Percentiles rank a stretch among this genome's conserved stretches.
Conservation (phyloP, 2,888 invertebrate species). For the Hedychridium roseum region DNA sequence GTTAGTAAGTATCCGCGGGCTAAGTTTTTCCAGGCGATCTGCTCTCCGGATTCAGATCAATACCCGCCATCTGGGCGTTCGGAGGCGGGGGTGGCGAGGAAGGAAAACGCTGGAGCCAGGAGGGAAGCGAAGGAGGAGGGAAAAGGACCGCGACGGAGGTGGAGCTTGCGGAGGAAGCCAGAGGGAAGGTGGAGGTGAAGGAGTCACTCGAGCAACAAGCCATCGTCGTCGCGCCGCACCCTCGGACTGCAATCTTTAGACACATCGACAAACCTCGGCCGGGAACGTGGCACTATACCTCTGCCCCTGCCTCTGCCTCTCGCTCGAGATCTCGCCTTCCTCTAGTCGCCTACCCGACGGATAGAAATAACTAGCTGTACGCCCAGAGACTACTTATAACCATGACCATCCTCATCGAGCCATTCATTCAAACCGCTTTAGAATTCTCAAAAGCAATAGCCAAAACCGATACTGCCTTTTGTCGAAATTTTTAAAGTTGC, state of each 20-base stretch:
- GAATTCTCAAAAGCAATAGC: no score
- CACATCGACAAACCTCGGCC: slow-evolving; percentile 41
- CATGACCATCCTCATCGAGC: no score
- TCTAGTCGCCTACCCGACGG: no score
- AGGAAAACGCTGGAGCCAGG: slow-evolving; percentile 18
- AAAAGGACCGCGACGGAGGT: slow-evolving; percentile 25
- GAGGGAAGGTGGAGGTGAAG: slow-evolving; percentile 37
- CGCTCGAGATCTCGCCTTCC: no score
- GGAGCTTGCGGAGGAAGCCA: slow-evolving; percentile 18
- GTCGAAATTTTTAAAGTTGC: no score
- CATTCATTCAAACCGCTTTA: no score
- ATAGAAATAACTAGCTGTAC: no score
- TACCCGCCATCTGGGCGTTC: slow-evolving; percentile 58
- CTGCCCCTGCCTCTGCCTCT: no score
- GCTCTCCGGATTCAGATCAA: slow-evolving; percentile 59
- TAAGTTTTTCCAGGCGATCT: slow-evolving; percentile 59
- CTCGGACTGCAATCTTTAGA: slow-evolving; percentile 41
- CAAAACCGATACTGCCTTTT: no score
- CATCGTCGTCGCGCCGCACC: slow-evolving; percentile 45
- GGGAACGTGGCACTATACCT: no score
- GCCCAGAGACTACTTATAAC: no score
- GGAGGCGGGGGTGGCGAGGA: slow-evolving; percentile 32
- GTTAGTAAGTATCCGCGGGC: slow-evolving; percentile 48
- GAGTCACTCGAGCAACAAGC: slow-evolving; percentile 58
- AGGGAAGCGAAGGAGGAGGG: slow-evolving; percentile 28